phyloP scores from a whole-genome alignment of 2,888 invertebrate species.

The Biston betularia region DNA sequence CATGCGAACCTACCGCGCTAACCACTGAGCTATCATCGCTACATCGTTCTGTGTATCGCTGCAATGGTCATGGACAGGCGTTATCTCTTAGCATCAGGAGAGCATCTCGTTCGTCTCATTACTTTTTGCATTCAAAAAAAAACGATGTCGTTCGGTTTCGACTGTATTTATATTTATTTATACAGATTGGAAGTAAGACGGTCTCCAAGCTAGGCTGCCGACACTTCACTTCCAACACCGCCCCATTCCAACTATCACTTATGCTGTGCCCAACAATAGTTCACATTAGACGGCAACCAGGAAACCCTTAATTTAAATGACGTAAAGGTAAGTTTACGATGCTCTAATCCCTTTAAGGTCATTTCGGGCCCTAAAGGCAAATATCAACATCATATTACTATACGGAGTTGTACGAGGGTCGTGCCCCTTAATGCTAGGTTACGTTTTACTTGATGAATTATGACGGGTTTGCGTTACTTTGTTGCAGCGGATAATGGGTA shows the following conservation, averaged over 20 bases:
- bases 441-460: conserved; percentile 23
- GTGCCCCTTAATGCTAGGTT: conserved; percentile 19
- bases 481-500: conserved; percentile 1
- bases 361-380: conserved; percentile 31
- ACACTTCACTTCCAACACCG: background rate
- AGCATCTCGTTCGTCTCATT: too few relatives aligned
- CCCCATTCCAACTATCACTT: background rate
- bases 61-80: too few relatives aligned
- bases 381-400: conserved; percentile 38
- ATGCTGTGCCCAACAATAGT: conserved; percentile 1
- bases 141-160: too few relatives aligned
- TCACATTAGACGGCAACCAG: conserved; percentile 10
- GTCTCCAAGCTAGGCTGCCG: too few relatives aligned
- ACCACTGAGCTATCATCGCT: too few relatives aligned
- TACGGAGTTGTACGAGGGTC: conserved; percentile 32
- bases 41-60: too few relatives aligned
- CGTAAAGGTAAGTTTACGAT: conserved; percentile 34
- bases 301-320: conserved; percentile 33
- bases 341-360: conserved; percentile 33
- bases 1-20: too few relatives aligned
- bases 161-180: too few relatives aligned
- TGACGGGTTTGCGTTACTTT: conserved; percentile 13
- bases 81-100: too few relatives aligned
- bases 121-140: too few relatives aligned
- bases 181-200: too few relatives aligned